Percentiles rank a stretch among this genome's conserved stretches.
Conservation (phyloP, 1,140 invertebrate genomes). For the Drosophila pectinifera region DNA sequence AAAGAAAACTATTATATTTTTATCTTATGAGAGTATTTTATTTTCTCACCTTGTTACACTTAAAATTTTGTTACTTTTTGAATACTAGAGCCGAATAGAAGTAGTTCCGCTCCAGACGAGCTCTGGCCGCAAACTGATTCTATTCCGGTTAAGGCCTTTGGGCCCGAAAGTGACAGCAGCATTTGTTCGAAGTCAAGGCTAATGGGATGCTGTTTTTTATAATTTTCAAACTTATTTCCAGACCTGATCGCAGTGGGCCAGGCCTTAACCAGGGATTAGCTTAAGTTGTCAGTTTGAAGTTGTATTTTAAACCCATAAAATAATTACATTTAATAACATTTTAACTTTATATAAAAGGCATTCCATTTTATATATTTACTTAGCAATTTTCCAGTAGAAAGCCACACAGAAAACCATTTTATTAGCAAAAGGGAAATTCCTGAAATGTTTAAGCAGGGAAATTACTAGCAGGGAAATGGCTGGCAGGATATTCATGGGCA, state of each 20-base stretch:
- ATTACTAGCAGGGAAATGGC: slow-evolving; percentile 2
- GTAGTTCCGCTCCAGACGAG: slow-evolving; percentile 16
- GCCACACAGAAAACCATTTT: neutral
- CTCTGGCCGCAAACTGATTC: slow-evolving; percentile 26
- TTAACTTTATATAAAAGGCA: no score
- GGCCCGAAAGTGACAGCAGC: neutral
- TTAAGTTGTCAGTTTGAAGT: no score
- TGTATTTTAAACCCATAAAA: no score
- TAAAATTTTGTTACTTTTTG: slow-evolving; percentile 5
- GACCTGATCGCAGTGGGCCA: no score
- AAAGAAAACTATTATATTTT: neutral
- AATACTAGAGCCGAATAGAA: neutral
- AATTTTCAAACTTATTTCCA: neutral
- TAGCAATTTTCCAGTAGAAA: neutral
- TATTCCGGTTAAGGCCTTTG: neutral
- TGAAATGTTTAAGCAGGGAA: neutral
- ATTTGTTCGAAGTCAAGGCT: neutral
- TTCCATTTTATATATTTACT: neutral
- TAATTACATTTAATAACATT: no score
- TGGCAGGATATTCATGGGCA: neutral
- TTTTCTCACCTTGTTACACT: slow-evolving; percentile 6
- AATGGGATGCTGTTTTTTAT: neutral
- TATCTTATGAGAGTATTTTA: neutral
- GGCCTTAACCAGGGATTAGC: no score
- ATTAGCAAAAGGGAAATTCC: neutral